Percentiles rank a stretch among this genome's conserved stretches.
phyloP scores from a whole-genome alignment of 2,888 invertebrate species.

The Melikaiella ostensackeni region DNA sequence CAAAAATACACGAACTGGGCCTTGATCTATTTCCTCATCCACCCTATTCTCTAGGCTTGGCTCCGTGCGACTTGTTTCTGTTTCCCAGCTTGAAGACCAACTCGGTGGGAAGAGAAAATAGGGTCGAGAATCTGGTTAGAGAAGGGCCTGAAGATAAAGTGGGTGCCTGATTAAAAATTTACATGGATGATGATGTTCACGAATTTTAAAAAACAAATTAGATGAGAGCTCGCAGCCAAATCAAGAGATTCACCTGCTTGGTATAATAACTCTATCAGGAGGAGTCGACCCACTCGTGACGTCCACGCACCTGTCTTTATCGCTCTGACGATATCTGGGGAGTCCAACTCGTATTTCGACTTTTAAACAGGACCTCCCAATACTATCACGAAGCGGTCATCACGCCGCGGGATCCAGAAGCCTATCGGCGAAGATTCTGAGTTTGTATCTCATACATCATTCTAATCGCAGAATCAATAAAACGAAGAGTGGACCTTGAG shows the following conservation, averaged over 20 bases:
- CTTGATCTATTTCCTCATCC: too few relatives aligned
- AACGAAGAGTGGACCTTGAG: neutral
- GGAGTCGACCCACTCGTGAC: slow-evolving; percentile 9
- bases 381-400: slow-evolving; percentile 22
- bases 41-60: too few relatives aligned
- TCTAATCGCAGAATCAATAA: slow-evolving; percentile 17
- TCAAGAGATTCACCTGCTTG: slow-evolving; percentile 28
- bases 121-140: neutral
- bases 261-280: slow-evolving; percentile 37
- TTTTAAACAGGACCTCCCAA: slow-evolving; percentile 13
- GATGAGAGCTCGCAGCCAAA: slow-evolving; percentile 23
- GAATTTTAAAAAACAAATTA: slow-evolving; percentile 37
- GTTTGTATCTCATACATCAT: slow-evolving; percentile 1
- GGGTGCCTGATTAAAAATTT: slow-evolving; percentile 22
- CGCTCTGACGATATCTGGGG: slow-evolving; percentile 24
- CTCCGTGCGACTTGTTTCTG: too few relatives aligned
- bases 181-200: slow-evolving; percentile 38
- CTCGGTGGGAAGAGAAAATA: too few relatives aligned
- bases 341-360: slow-evolving; percentile 28
- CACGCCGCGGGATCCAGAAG: slow-evolving; percentile 12
- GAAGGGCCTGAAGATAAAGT: neutral
- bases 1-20: too few relatives aligned
- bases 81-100: too few relatives aligned
- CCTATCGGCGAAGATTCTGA: neutral
- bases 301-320: slow-evolving; percentile 26